phyloP scores from a whole-genome alignment of 2,113 vertebrate species.

The Halcyon malimbica region DNA sequence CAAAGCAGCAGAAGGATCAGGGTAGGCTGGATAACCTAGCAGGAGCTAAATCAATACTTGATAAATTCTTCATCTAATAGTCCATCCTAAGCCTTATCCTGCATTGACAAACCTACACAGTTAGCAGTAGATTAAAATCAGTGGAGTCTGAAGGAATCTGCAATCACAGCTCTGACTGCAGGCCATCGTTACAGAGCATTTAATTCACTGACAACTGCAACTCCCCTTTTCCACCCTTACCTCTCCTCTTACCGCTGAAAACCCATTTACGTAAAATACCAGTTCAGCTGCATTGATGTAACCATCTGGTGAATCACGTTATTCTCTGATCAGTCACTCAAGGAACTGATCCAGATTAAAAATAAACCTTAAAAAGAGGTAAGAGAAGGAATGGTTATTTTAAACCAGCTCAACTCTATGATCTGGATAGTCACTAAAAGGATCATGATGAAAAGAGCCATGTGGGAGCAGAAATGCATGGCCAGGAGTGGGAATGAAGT shows the following conservation, averaged over 20 bases:
- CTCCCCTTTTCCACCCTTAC: not conserved
- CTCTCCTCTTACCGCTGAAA: not conserved
- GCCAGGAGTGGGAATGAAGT: not conserved
- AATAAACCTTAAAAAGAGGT: not conserved
- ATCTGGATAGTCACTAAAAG: not conserved
- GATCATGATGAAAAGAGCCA: not conserved
- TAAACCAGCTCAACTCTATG: not conserved
- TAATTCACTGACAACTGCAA: not conserved
- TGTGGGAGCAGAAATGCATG: not conserved
- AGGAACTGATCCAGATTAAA: not conserved
- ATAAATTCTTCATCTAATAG: slow-evolving; percentile 18
- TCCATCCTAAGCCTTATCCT: not conserved
- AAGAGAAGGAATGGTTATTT: not conserved
- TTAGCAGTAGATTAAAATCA: slow-evolving; percentile 20
- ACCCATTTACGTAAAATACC: not conserved
- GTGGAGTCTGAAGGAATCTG: not conserved
- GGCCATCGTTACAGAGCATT: not conserved
- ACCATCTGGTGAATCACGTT: fast-evolving
- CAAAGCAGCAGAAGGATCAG: not conserved
- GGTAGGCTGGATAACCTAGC: not conserved
- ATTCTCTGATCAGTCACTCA: not conserved
- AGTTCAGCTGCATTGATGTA: not conserved
- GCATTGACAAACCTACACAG: not conserved
- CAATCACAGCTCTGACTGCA: not conserved
- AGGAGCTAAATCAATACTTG: not conserved